phyloP scores from a whole-genome alignment of 2,888 invertebrate species.

The Apamea anceps region DNA sequence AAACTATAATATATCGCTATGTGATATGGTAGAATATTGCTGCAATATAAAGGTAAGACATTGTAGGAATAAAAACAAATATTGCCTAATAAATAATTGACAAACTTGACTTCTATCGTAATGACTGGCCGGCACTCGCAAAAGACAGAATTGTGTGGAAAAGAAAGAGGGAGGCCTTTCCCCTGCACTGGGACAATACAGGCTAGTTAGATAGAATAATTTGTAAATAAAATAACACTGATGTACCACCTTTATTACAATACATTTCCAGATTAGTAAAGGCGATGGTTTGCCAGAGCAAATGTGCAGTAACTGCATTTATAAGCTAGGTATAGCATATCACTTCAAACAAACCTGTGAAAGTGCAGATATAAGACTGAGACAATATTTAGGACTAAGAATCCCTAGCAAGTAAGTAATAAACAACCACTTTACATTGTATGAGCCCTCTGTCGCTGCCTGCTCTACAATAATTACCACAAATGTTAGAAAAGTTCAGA shows the following conservation, averaged over 20 bases:
- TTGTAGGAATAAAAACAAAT: neutral
- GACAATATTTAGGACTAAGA: constrained; percentile 90
- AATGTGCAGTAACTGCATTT: constrained; percentile 91
- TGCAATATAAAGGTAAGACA: constrained; percentile 89
- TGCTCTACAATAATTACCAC: neutral
- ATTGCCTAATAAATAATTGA: too few relatives aligned
- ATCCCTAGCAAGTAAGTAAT: constrained; percentile 77
- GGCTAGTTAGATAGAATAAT: neutral
- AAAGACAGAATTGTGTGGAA: too few relatives aligned
- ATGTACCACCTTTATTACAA: neutral
- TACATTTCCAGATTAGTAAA: constrained; percentile 84
- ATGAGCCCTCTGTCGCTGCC: neutral
- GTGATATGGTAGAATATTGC: constrained; percentile 91
- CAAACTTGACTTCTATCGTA: too few relatives aligned
- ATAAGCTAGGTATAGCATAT: constrained; percentile 91
- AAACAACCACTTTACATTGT: too few relatives aligned
- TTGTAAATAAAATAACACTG: neutral
- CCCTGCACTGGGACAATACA: too few relatives aligned
- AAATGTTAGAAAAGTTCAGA: neutral
- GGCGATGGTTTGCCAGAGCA: constrained; percentile 91
- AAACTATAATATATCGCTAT: constrained; percentile 90
- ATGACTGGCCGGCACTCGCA: too few relatives aligned
- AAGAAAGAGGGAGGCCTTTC: too few relatives aligned
- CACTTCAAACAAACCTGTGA: constrained; percentile 92
- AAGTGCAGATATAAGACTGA: constrained; percentile 89